A percentile compares a stretch with the other conserved stretches of the same genome.
Evolutionary conservation across 2,888 invertebrate genomes (phyloP).

Genomic region (Trilocha varians): DNA sequence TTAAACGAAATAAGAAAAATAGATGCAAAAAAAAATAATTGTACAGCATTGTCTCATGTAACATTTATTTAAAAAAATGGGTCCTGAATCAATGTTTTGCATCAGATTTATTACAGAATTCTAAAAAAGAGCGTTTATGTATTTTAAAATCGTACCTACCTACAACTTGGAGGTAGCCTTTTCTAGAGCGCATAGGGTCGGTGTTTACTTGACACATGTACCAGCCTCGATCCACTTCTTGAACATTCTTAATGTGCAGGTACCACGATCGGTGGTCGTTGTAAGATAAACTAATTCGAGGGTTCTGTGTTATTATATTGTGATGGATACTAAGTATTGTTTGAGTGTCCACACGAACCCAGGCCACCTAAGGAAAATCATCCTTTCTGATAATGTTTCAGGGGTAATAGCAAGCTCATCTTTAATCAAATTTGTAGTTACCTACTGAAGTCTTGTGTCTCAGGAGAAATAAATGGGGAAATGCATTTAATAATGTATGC

Average conservation of each 20-base stretch:
- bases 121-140: background rate
- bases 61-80: background rate
- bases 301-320: slow-evolving; percentile 92
- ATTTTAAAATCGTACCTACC: slow-evolving; percentile 74
- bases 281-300: slow-evolving; percentile 87
- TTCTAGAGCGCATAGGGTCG: slow-evolving; percentile 92
- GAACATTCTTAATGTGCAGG: slow-evolving; percentile 89
- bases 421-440: too few species aligned
- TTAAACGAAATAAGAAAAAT: slow-evolving; percentile 18
- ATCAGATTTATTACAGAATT: too few species aligned
- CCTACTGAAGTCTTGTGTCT: too few species aligned
- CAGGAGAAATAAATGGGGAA: too few species aligned
- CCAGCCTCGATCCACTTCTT: slow-evolving; percentile 91
- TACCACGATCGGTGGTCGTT: slow-evolving; percentile 95
- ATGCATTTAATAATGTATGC: too few species aligned
- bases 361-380: slow-evolving; percentile 83
- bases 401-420: too few species aligned
- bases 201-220: slow-evolving; percentile 95
- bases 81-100: too few species aligned
- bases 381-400: too few species aligned
- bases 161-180: slow-evolving; percentile 92
- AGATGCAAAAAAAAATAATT: background rate
- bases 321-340: slow-evolving; percentile 94
- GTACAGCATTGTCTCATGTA: too few species aligned
- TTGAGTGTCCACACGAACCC: slow-evolving; percentile 94